Evolutionary conservation across 2,113 vertebrate genomes (phyloP).

Genomic region (Tenrec ecaudatus): DNA sequence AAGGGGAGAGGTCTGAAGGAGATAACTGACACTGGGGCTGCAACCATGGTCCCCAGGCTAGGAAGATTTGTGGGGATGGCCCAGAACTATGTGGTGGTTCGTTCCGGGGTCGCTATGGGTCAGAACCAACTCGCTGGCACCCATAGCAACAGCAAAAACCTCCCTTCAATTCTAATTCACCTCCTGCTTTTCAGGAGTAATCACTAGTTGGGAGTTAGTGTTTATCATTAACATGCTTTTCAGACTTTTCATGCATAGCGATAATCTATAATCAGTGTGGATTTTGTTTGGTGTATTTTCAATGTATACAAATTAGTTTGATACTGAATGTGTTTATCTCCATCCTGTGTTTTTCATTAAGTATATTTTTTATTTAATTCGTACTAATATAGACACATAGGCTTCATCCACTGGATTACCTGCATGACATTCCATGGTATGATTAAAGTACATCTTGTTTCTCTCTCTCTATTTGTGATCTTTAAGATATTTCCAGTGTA

Average conservation of each 20-base stretch:
- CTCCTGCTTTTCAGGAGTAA: background rate
- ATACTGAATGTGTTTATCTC: background rate
- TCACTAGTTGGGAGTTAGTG: background rate
- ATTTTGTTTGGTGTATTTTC: background rate
- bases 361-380: slow-evolving; percentile 25
- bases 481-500: slow-evolving; percentile 32
- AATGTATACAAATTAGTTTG: background rate
- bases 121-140: too few relatives aligned
- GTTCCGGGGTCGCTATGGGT: too few relatives aligned
- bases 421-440: background rate
- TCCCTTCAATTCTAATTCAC: too few relatives aligned
- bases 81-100: too few relatives aligned
- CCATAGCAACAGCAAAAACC: too few relatives aligned
- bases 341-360: slow-evolving; percentile 3
- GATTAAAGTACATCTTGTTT: background rate
- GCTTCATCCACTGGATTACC: slow-evolving; percentile 4
- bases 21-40: too few relatives aligned
- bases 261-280: background rate
- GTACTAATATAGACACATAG: background rate
- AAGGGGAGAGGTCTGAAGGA: too few relatives aligned
- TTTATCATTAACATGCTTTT: background rate
- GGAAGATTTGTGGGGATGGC: too few relatives aligned
- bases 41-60: too few relatives aligned
- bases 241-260: background rate
- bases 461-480: slow-evolving; percentile 46